Percentiles rank a stretch among this genome's conserved stretches.
These are phyloP conservation scores for Astropecten irregularis DNA, from an alignment of 53 echinoderm and acorn worm species.

Conservation along the genomic window DNA sequence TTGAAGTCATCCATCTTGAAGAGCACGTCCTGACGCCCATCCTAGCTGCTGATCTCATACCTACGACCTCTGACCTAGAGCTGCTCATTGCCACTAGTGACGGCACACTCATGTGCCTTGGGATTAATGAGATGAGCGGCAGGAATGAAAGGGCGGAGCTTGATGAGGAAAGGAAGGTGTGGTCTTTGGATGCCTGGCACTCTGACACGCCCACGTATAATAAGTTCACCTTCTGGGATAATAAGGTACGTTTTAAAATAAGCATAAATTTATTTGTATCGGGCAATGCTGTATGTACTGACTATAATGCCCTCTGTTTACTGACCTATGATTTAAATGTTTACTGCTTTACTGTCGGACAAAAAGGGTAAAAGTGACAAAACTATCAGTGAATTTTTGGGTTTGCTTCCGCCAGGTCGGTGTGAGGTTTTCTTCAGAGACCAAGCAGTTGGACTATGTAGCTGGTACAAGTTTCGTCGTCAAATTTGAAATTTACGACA, in stretches of 20 bases:
- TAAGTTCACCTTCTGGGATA: constrained; percentile 62
- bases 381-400: too few species aligned
- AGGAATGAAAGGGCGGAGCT: neutral
- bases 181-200: constrained; percentile 42
- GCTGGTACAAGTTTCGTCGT: constrained; percentile 62
- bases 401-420: constrained; percentile 51
- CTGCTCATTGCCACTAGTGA: constrained; percentile 74
- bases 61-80: constrained; percentile 63
- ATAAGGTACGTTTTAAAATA: constrained; percentile 59
- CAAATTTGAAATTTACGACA: constrained; percentile 68
- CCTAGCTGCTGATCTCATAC: constrained; percentile 72
- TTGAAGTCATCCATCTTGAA: constrained; percentile 64
- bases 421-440: constrained; percentile 54
- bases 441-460: constrained; percentile 54
- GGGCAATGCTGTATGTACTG: neutral
- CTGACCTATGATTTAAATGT: neutral
- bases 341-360: too few species aligned
- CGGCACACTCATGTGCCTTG: constrained; percentile 72
- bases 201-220: constrained; percentile 57
- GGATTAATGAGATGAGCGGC: neutral
- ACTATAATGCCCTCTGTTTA: neutral
- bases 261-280: neutral
- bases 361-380: too few species aligned
- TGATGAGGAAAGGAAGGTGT: too few species aligned
- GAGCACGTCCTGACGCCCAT: constrained; percentile 65